Base-by-base conservation (phyloP, 2,113 vertebrate genomes). In the Lamprotornis superbus region DNA sequence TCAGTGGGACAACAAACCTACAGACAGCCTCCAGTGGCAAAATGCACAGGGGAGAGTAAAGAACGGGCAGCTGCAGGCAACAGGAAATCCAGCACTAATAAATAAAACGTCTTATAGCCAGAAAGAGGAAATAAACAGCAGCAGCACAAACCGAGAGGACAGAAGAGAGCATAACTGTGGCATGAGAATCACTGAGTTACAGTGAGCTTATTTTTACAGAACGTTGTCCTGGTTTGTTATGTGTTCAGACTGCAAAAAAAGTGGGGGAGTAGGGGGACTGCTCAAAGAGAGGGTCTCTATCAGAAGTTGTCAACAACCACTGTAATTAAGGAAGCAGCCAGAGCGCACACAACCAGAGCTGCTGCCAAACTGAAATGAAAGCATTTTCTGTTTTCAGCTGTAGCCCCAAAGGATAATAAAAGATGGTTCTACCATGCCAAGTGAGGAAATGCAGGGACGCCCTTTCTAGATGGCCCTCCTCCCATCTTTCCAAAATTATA, bases 41-140 rank as follows among this genome's bases (percentile, higher is more conserved):
- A 89, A 60, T 83, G 84, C 63, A 53, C 89, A 57, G 73, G 52
- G 57, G 56, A 80, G 85, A 85, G 83, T 31, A 61, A 87, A 88
- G 75, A 49, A 81, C 9, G 2, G 77, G 89, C 95, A 97, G 92
- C 95, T 95, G 93, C 89, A 88, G 87, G 90, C 94, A 96, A 92
- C 94, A 93, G 93, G 93, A 96, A 96, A 94, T 94, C 93, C 82
- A 97, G 92, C 46, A 55, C 89, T 86, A 94, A 95, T 91, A 96
- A 97, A 95, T 96, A 95, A 96, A 95, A 94, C 0, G 19, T 65
- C 93, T 89, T 95, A 71, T 19, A 86, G 83, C 85, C 89, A 93
- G 69, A 90, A 92, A 95, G 95, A 93, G 93, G 94, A 97, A 97
- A 96, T 93, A 95, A 97, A 97, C 90, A 95, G 82, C 89, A 91